Evolutionary conservation across 1,140 invertebrate genomes (phyloP).

Genomic region (Cotesia glomerata): DNA sequence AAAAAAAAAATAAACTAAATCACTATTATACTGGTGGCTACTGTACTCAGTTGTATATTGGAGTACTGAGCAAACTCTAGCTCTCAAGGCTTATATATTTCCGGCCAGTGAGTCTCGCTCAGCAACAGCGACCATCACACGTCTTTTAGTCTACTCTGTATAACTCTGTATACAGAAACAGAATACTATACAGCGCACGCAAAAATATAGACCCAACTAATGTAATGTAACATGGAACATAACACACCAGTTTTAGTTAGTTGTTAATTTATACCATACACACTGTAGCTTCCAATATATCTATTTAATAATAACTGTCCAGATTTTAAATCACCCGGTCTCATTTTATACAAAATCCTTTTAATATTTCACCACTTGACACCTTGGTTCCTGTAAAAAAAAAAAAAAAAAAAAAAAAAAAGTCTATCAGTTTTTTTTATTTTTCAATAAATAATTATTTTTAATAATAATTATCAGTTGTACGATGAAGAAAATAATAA

Average conservation of each 20-base stretch:
- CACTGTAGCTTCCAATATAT: no score
- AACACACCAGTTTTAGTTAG: no score
- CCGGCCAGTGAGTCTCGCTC: slow-evolving; percentile 40
- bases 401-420: neutral
- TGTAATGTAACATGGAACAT: no score
- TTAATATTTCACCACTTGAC: no score
- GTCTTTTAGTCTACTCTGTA: neutral
- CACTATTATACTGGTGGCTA: neutral
- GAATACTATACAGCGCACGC: neutral
- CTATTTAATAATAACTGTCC: no score
- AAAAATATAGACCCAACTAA: slow-evolving; percentile 5
- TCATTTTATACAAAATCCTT: no score
- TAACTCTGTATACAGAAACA: neutral
- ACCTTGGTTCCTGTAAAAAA: neutral
- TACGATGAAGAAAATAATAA: no score
- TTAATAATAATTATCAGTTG: no score
- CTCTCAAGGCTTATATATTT: slow-evolving; percentile 37
- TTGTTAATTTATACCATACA: no score
- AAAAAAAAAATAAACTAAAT: neutral
- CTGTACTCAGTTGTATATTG: no score
- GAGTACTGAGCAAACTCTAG: neutral
- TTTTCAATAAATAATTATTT: no score
- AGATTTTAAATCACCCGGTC: no score
- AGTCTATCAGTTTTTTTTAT: neutral
- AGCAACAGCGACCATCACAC: slow-evolving; percentile 37